A percentile compares a stretch with the other conserved stretches of the same genome.
Evolutionary conservation across 2,113 vertebrate genomes (phyloP).

Genomic region (Onychorhynchus coronatus): DNA sequence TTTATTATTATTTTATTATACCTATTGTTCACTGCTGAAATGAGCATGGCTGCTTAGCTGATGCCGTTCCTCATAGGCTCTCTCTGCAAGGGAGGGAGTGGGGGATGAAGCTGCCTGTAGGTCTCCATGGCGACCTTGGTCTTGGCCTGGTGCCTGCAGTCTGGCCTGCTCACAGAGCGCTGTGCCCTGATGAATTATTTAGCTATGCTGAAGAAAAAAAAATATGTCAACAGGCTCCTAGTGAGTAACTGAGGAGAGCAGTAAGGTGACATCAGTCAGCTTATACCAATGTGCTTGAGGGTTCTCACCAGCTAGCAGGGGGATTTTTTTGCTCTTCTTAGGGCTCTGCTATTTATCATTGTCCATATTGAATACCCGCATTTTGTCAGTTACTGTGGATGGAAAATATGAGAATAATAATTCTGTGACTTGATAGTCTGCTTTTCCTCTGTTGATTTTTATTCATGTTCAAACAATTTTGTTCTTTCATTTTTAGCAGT

Average conservation of each 20-base stretch:
- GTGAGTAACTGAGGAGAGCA: slow-evolving; percentile 43
- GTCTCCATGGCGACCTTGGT: slow-evolving; percentile 72
- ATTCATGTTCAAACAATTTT: background rate
- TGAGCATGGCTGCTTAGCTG: background rate
- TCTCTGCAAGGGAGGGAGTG: background rate
- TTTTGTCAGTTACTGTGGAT: background rate
- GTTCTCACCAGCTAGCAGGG: background rate
- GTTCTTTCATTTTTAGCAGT: background rate
- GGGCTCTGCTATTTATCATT: background rate
- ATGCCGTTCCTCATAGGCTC: background rate
- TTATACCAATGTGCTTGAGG: background rate
- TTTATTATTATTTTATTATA: background rate
- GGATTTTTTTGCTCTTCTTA: background rate
- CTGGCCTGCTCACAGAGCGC: slow-evolving; percentile 48
- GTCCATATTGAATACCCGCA: background rate
- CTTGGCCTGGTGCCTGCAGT: slow-evolving; percentile 67
- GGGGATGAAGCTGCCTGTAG: slow-evolving; percentile 13
- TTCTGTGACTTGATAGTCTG: background rate
- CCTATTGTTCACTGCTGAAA: slow-evolving; percentile 25
- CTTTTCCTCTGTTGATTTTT: background rate
- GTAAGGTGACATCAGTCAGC: slow-evolving; percentile 28
- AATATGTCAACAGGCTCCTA: slow-evolving; percentile 52
- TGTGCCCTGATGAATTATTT: slow-evolving; percentile 73
- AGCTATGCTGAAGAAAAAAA: slow-evolving; percentile 55
- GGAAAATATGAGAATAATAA: background rate